Base-by-base conservation (phyloP, 2,888 invertebrate genomes). In the Drosophila picticornis region DNA sequence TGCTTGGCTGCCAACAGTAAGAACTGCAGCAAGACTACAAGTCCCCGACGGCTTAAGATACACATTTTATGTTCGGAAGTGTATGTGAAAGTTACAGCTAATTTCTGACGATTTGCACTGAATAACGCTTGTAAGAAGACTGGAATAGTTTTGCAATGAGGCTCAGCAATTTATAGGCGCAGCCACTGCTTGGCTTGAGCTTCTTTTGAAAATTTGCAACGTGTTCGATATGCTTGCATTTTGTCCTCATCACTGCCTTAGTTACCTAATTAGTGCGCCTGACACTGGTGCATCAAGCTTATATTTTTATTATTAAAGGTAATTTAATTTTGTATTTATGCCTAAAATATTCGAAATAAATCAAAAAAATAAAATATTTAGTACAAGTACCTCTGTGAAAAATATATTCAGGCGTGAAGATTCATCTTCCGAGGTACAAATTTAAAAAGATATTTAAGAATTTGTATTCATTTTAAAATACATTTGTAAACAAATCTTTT, bases 111-210 rank as follows among this genome's bases (percentile, higher is more conserved):
- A 59, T 56, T 32, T 51, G 77, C 60, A 58, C 71, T 31, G 52
- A 58, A 55, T 57, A 74, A 48, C 60, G 51, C 46, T 68, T 82
- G 48, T 48, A 62, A 48, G 11, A 52, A 63, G 71, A 84, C 85
- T 84, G 85, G 62, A 67, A 34, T 27, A 55, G 27, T 31, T 53
- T 9, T 50, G 29, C 27, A n/a, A 34, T 34, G 29, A 10, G 19
- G 10, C 75, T 56, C 70, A 57, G 63, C 65, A 55, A 67, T 84
- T 85, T 84, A 84, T 84, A 83, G 69, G n/a, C 25, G 58, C 48
- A 52, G 25, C 31, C 32, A 7, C 38, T 57, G 53, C 32, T 32
- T 22, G 46, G 46, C 36, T 22, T 13, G 22, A 57, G 56, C 52
- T 43, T 66, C 60, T 50, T 34, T 62, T 61, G 31, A 3, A 27